Base-by-base conservation (phyloP, 2,888 invertebrate species). In the Trichopria drosophilae region DNA sequence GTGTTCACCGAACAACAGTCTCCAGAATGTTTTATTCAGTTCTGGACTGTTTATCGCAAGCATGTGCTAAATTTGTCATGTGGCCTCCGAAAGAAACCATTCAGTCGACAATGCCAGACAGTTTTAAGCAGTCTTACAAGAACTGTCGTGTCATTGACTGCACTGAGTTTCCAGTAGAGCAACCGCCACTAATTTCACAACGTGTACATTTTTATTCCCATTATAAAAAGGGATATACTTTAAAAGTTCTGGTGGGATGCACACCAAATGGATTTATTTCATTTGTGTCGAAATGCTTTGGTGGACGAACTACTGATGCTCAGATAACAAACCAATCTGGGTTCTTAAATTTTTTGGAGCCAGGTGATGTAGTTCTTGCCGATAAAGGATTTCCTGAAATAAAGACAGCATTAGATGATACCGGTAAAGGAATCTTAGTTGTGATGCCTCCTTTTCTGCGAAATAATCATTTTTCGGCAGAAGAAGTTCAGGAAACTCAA, bases 331-430 rank as follows among this genome's bases (percentile, higher is more conserved):
- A 13, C 24, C 10, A 32, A 13, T 43, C 36, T 42, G 57, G 53
- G 2, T 20, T 59, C 12, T 26, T 56, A 40, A 41, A 56, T 40
- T 36, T 53, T 18, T 20, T 57, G 22, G 53, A 58, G 40, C 23
- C 47, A 6, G 51, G 46, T 13, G 58, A 59, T 26, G n/a, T 51
- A 1, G 49, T 57, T 2, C 16, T 60, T 2, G 60, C 57, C 1
- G 58, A 58, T 35, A 58, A 59, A 46, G 59, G 58, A 6, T 58
- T 58, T 35, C 59, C 57, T 2, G 43, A 26, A 24, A 57, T 60
- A 12, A 18, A 51, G 48, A 34, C 29, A 1, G 19, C 19, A 4
- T 5, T 48, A 4, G 37, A 53, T 39, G 39, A 44, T 19, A 26
- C n/a, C 16, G 57, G 51, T 1, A 29, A 43, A 53, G 32, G 28